Percentiles rank a stretch among this genome's conserved stretches.
phyloP scores from a whole-genome alignment of 2,797 vertebrate genomes.

The Phrynocephalus vlangalii region DNA sequence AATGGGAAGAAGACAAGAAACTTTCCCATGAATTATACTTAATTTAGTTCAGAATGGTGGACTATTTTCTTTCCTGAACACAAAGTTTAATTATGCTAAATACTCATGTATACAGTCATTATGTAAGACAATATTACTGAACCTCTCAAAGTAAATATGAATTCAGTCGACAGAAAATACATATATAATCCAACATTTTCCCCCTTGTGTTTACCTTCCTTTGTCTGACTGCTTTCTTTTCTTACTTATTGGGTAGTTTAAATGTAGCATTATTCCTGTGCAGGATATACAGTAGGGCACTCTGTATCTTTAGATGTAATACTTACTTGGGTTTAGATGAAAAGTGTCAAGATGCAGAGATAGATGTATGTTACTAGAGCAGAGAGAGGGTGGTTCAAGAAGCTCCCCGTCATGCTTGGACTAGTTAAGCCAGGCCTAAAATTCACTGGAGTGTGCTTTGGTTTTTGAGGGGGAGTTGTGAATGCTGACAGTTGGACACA shows the following conservation, averaged over 20 bases:
- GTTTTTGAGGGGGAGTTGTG: too few relatives aligned
- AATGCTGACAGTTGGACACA: too few relatives aligned
- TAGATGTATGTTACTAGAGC: too few relatives aligned
- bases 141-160: conserved; percentile 56
- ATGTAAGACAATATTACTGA: conserved; percentile 24
- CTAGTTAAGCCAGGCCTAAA: too few relatives aligned
- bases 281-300: too few relatives aligned
- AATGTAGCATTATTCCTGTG: conserved; percentile 9
- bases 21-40: conserved; percentile 46
- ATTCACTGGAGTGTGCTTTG: too few relatives aligned
- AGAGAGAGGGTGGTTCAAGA: too few relatives aligned
- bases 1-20: conserved; percentile 44
- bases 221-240: conserved; percentile 4
- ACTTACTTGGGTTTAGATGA: too few relatives aligned
- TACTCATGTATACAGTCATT: conserved; percentile 42
- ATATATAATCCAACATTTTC: conserved; percentile 10
- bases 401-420: too few relatives aligned
- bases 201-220: background rate
- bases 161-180: conserved; percentile 30
- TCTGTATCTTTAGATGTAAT: background rate
- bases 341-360: too few relatives aligned
- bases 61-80: conserved; percentile 50
- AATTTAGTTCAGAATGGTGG: conserved; percentile 52
- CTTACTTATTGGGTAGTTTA: conserved; percentile 7
- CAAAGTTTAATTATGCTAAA: conserved; percentile 59